Base-by-base conservation (phyloP, 2,888 invertebrate species). In the Lasioglossum malachurum region DNA sequence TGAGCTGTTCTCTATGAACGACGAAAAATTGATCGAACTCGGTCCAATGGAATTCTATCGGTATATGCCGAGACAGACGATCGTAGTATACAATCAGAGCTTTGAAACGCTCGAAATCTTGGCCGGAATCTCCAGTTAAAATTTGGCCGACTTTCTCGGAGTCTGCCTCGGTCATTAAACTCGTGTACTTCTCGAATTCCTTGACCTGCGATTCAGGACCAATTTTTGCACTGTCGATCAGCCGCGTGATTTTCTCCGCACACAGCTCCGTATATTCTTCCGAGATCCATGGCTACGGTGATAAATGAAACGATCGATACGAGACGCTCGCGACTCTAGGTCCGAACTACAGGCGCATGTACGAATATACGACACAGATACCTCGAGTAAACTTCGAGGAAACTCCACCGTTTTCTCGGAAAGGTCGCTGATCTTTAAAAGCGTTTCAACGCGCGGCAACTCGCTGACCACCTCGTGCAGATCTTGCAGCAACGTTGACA, bases 21-120 rank as follows among this genome's bases (percentile, higher is more conserved):
- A 98, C 97, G 94, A 98, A 99, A 96, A 98, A 97, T 14, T 98
- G 98, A 93, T 98, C 97, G 31, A 97, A 97, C 31, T 98, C 96
- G 0, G 97, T 97, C 84, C 97, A 96, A 89, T 97, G 96, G 69
- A 93, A 94, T 73, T 92, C 92, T 1, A 92, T 95, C 1, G 97
- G 97, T 84, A 98, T 97, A 82, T 96, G 96, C 78, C 96, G 96
- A 71, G 97, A 96, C 38, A 97, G 95, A n/a, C 96, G 95, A 71
- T 97, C 96, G 90, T 97, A 98, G 88, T 96, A 96, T 7, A 96
- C 95, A 5, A 98, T 96, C 90, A 97, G 96, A 0, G 95, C 95
- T 69, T 96, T 96, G 91, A 96, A 97, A 80, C 97, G 96, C 41
- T 97, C 96, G 85, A 98, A 97, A 0, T 96, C 95, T 87, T 96